Base-by-base conservation (phyloP, 2,888 invertebrate genomes). In the Ganaspis brasiliensis region DNA sequence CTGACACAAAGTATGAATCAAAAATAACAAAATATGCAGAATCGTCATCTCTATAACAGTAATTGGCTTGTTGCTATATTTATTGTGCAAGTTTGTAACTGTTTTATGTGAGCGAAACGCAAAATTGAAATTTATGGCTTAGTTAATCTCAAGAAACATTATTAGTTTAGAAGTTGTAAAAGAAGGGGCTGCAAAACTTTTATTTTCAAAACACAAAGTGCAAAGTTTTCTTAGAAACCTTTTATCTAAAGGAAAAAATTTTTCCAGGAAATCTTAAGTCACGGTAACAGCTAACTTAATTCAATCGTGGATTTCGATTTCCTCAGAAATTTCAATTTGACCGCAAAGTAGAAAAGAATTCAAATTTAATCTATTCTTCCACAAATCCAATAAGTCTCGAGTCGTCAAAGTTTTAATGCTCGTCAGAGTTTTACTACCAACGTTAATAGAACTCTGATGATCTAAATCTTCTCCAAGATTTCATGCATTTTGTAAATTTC, bases 351-450 rank as follows among this genome's bases (percentile, higher is more conserved):
- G 19, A 37, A 40, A 40, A 63, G 37, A 40, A 40, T 63, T 63
- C 8, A 63, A 63, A 63, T 63, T 40, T 24, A 63, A 21, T 40
- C 21, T 40, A 40, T 40, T 3, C 5, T 12, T 2, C 21, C 35
- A 19, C 37, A 21, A 16, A 63, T 40, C 19, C 63, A 63, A 24
- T 63, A 63, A 63, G 40, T n/a, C 40, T 37, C 14, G n/a, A n/a
- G 14, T 63, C 21, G 40, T 63, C 24, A 63, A 63, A 63, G 63
- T 63, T 63, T 63, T 40, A 63, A 40, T 31, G 37, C 12, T 61
- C 61, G 19, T 61, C 61, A 61, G 19, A 61, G 61, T 61, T 61
- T 61, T 61, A 61, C 37, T 61, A 19, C 14, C 61, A 5, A 31
- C 37, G 37, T 61, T 61, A 61, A 61, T 61, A 37, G 61, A 61